phyloP scores from a whole-genome alignment of 2,113 vertebrate genomes.

The Pipa parva region DNA sequence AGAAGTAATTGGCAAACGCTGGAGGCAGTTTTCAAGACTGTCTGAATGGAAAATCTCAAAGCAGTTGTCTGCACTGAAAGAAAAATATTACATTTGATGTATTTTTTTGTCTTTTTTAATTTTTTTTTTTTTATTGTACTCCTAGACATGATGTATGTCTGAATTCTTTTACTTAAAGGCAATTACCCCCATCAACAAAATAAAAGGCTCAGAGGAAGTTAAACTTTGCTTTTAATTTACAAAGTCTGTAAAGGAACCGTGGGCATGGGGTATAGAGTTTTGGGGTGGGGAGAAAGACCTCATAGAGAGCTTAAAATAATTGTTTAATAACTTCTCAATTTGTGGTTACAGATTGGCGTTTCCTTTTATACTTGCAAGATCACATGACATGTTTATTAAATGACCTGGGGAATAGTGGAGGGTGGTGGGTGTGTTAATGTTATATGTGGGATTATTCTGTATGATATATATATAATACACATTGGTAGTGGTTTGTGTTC shows the following conservation, averaged over 20 bases:
- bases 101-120: constrained; percentile 56
- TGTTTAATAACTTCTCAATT: constrained; percentile 52
- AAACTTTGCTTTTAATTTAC: constrained; percentile 50
- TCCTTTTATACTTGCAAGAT: not conserved
- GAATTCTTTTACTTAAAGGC: constrained; percentile 58
- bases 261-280: too few species aligned
- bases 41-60: constrained; percentile 61
- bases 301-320: constrained; percentile 44
- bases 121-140: constrained; percentile 54
- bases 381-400: too few species aligned
- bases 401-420: too few species aligned
- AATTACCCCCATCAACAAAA: constrained; percentile 46
- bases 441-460: too few species aligned
- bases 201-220: constrained; percentile 50
- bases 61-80: constrained; percentile 61
- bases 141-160: constrained; percentile 63
- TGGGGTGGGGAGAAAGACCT: constrained; percentile 38
- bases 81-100: constrained; percentile 69
- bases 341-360: constrained; percentile 43
- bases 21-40: constrained; percentile 58
- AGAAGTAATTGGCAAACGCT: constrained; percentile 58
- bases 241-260: constrained; percentile 49
- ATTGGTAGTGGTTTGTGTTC: too few species aligned
- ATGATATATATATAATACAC: too few species aligned
- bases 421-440: too few species aligned